Base-by-base conservation (phyloP, 2,113 vertebrate species). In the Dendrocopos noguchii region DNA sequence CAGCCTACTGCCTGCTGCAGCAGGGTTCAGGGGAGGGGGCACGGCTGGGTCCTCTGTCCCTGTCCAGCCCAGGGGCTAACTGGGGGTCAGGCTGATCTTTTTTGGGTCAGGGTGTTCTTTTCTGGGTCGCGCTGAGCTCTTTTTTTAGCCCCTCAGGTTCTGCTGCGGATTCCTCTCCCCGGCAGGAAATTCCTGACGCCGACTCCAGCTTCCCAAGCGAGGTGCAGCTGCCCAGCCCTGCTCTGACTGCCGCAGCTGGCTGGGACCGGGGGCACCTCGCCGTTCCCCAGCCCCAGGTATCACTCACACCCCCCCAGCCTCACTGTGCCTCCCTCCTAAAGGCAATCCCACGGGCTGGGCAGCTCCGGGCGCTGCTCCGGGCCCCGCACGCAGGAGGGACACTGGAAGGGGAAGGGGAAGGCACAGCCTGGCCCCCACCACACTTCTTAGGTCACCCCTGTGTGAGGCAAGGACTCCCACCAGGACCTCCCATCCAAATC, bases 181-280 rank as follows among this genome's bases (percentile, higher is more conserved):
- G 0, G 85, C 95, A 96, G 95, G 95, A 95, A 95, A 95, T 96
- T 93, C 95, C 95, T 88, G 83, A 80, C 83, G 80, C 47, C 27
- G 61, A 67, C 90, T 93, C 93, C 44, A 16, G 84, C 50, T 52
- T 24, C 50, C 50, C 50, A 24, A 52, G 50, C 6, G 10, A 21
- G 13, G 10, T 52, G 50, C 50, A 52, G 50, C 50, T 52, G 12
- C 50, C 50, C 34, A 36, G 34, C 34, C 61, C 75, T 2, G 1
- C 84, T 85, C 46, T 0, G 2, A 22, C 3, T 5, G 1, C 24
- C 33, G 64, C 17, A 0, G 34, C 5, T 0, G 1, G 46, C 56
- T 60, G 39, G 4, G 44, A 14, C 0, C 18, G 29, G 76, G 71
- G 67, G 1, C 2, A 33, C 19, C 5, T 3, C 24, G 50, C 46